Base-by-base conservation (phyloP, 2,113 vertebrate species). In the Lanius collurio region DNA sequence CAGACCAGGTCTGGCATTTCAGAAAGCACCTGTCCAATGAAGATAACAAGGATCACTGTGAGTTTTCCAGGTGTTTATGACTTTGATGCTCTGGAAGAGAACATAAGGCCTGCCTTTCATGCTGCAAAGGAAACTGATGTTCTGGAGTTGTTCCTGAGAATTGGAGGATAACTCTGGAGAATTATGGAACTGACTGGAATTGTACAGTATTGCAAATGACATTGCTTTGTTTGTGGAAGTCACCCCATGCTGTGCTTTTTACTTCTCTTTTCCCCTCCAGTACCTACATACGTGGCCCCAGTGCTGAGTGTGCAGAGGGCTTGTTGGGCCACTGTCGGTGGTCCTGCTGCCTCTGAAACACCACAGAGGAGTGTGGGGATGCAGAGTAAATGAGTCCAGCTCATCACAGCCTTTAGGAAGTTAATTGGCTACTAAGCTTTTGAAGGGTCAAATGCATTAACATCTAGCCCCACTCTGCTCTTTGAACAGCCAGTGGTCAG, bases 401-500 rank as follows among this genome's bases (percentile, higher is more conserved):
- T 94, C 92, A 87, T 91, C 90, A 21, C 5, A 84, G 86, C 88
- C 77, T 89, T 95, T 60, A 33, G 86, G 80, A 76, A 95, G 41
- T 47, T 91, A 95, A 96, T 82, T 95, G 90, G 86, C 85, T 74
- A 15, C 71, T 33, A 55, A 88, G 60, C 46, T 92, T 88, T 89
- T 86, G 60, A 82, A 70, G 93, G 71, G 88, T 70, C 94, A 93
- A 64, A 83, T 47, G 31, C 86, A 79, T 91, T 57, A 86, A 44
- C 42, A 49, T 67, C 57, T 22, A 79, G 70, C 41, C 53, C 57
- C 46, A 21, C 46, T 78, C 76, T 41, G n/a, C 77, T 74, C 86
- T 95, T 81, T 86, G 90, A 81, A 22, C 46, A 94, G 53, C 14
- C 47, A 93, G 86, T 74, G 82, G 52, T 65, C 67, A 39, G 77